Evolutionary conservation across 2,113 vertebrate species (phyloP), one percentile per base, ranked within the genome.

Genomic region (Heloderma charlesbogerti): DNA sequence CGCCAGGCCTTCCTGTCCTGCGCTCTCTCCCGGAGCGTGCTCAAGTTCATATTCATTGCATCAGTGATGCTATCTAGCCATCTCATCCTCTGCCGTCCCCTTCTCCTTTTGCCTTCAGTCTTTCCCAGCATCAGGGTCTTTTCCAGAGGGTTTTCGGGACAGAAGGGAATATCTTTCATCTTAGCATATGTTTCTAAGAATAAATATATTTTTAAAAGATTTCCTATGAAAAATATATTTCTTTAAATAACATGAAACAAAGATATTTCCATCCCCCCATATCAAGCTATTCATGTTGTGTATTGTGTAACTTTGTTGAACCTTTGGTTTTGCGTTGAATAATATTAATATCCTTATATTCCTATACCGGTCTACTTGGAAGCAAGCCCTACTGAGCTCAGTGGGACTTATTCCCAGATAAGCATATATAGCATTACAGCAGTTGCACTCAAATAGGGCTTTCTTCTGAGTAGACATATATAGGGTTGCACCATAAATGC

Each of bases 251-350:
- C 20, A 5, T 63, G 60, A 63, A 63, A 63, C 60, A 63, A 63
- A 63, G 60, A 22, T 18, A 63, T 22, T 63, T 63, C 60, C 60
- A 63, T 60, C 60, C 20, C 20, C 16, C 20, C 3, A 13, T 67
- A 67, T 45, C 86, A 63, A 45, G 48, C 25, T 37, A 51, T 45
- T 57, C 40, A 48, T 18, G 7, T 51, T 20, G 45, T 82, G 15
- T 54, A 20, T 40, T 54, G n/a, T 51, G 43, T 69, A 81, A 80
- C 87, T 88, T n/a, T 71, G n/a, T 43, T 40, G 15, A 48, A 27
- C n/a, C 51, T 92, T 94, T 92, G 94, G 69, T 43, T 48, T n/a
- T 63, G 37, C 45, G n/a, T 84, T 48, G 45, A 83, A 84, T 84
- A 89, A 63, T 72, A 86, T 51, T 82, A 82, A 75, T 2, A 91